Base-by-base conservation (phyloP, 2,888 invertebrate genomes). In the Hypomecis punctinalis region DNA sequence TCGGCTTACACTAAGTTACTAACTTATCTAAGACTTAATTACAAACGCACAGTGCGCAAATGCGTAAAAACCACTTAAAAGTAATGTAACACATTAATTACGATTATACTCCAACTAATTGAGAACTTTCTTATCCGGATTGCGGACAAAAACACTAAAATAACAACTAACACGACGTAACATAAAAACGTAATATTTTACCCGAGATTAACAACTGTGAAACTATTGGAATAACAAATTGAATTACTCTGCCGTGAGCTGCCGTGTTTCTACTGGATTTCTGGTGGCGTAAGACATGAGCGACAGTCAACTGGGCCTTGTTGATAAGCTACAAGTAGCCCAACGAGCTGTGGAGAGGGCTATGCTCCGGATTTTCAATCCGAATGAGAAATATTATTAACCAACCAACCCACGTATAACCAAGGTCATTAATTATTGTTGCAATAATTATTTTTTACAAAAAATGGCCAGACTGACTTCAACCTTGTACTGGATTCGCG, bases 101-200 rank as follows among this genome's bases (percentile, higher is more conserved):
- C 11, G 39, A 8, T 51, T 8, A 36, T 36, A 49, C 10, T 33
- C 5, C n/a, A 43, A 2, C 2, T 48, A 60, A 53, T 47, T 42
- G 37, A 45, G 51, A 57, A 57, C 63, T 63, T 63, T 63, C 63
- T 47, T 56, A 39, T 56, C 13, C 46, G 39, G 10, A 45, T 43
- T 36, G 23, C 11, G 9, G 43, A 46, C 11, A 45, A 54, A 39
- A 37, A 53, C 13, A 37, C 11, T 4, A 9, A 10, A 2, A 0
- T 9, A 3, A 5, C 5, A 9, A 8, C 6, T 11, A 40, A 59
- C 48, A 45, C 48, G 48, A 58, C 36, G 53, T 53, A 53, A 58
- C 47, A 45, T 58, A 13, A 51, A 45, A 59, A 63, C 59, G 59
- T 63, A 59, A 63, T 45, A 49, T 45, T 58, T 63, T 45, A 54